phyloP scores from a whole-genome alignment of 2,888 invertebrate species.

The Sphaerophoria rueppellii region DNA sequence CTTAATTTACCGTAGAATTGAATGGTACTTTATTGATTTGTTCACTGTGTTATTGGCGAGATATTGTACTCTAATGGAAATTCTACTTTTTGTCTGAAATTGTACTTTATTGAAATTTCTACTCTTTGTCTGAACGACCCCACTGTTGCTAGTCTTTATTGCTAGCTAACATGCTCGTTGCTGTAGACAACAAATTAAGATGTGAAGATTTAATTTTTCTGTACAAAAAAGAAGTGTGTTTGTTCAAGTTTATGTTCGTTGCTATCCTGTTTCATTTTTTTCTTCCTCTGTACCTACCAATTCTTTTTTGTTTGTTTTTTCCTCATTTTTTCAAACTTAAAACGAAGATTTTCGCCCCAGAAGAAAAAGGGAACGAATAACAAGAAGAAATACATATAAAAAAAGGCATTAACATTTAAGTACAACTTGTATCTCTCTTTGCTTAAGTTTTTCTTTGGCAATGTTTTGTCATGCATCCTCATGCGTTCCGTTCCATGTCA shows the following conservation, averaged over 20 bases:
- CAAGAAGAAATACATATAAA: neutral
- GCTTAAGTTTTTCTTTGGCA: constrained; percentile 26
- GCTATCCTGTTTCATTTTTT: constrained; percentile 1
- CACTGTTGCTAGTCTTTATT: constrained; percentile 4
- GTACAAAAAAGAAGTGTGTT: neutral
- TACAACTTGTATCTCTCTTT: constrained; percentile 44
- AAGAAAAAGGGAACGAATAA: constrained; percentile 1
- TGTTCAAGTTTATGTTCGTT: constrained; percentile 17
- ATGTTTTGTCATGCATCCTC: constrained; percentile 47
- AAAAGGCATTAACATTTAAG: constrained; percentile 64
- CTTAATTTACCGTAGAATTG: no score
- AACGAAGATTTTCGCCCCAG: constrained; percentile 17
- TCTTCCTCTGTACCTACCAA: constrained; percentile 14
- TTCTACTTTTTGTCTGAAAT: no score
- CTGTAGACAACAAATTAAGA: constrained; percentile 25
- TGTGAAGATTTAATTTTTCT: constrained; percentile 44
- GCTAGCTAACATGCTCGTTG: neutral
- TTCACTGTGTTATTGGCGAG: no score
- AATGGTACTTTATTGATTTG: no score
- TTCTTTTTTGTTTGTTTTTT: constrained; percentile 31
- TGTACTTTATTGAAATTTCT: no score
- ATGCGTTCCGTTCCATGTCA: constrained; percentile 24
- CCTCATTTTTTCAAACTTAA: constrained; percentile 5
- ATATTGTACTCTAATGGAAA: no score
- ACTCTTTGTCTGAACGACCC: neutral